Percentiles rank a stretch among this genome's conserved stretches.
Conservation (phyloP, 2,888 invertebrate genomes). For the Neoascia interrupta region DNA sequence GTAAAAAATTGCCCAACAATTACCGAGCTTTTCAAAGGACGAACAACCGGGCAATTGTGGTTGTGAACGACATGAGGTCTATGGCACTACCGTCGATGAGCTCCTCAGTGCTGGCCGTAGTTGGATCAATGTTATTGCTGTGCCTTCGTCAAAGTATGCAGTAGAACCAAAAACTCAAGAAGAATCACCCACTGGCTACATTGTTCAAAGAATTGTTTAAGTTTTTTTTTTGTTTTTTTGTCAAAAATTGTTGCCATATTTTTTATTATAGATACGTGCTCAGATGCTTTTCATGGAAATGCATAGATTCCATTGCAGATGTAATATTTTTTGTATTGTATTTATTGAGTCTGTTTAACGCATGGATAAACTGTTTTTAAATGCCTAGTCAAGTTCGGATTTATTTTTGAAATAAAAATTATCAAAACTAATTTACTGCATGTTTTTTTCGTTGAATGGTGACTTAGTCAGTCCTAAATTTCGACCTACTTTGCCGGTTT, state of each 20-base stretch:
- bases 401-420: constrained; percentile 30
- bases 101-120: constrained; percentile 29
- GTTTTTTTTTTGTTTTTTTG: constrained; percentile 10
- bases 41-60: constrained; percentile 73
- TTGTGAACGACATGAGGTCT: constrained; percentile 37
- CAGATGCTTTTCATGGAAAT: constrained; percentile 1
- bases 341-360: constrained; percentile 12
- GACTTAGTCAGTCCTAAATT: no score
- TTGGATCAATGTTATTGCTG: constrained; percentile 60
- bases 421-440: constrained; percentile 12
- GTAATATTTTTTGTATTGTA: constrained; percentile 19
- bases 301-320: constrained; percentile 1
- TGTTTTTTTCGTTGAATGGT: no score
- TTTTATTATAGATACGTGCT: no score
- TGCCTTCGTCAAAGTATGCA: constrained; percentile 47
- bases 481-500: no score
- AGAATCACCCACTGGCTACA: background rate
- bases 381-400: constrained; percentile 49
- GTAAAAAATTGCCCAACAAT: constrained; percentile 79
- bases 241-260: constrained; percentile 19
- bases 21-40: constrained; percentile 77
- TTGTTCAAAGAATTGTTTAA: constrained; percentile 4
- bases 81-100: constrained; percentile 24
- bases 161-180: background rate
- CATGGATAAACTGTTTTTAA: constrained; percentile 27